Percentiles rank a stretch among this genome's conserved stretches.
Evolutionary conservation across 92 coral and sea anemone species (phyloP).

Genomic region (Actinernus sp.): DNA sequence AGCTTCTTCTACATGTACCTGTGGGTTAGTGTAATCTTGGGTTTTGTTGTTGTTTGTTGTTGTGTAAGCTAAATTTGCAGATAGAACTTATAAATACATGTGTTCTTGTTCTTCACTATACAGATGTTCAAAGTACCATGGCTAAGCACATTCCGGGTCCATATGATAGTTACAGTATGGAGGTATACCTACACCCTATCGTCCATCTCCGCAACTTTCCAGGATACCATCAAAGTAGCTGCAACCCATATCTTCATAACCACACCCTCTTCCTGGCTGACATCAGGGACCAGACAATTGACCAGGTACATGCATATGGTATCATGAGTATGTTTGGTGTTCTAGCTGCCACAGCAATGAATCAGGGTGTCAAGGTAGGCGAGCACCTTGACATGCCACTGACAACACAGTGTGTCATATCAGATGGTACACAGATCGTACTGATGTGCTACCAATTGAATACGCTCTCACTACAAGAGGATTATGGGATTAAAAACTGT

Average conservation of each 20-base stretch:
- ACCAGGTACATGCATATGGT: constrained; percentile 81
- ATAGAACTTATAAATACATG: not conserved
- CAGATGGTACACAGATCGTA: constrained; percentile 72
- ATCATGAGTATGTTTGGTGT: constrained; percentile 91
- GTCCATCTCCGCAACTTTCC: constrained; percentile 90
- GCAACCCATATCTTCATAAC: constrained; percentile 68
- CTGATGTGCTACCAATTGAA: constrained; percentile 94
- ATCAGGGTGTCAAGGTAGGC: constrained; percentile 71
- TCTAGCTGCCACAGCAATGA: constrained; percentile 81
- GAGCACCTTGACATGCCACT: constrained; percentile 80
- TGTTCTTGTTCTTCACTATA: not conserved
- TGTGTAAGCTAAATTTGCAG: no score
- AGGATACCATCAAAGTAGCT: constrained; percentile 73
- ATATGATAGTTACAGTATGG: constrained; percentile 76
- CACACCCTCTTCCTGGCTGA: constrained; percentile 84
- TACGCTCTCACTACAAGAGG: constrained; percentile 94
- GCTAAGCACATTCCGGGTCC: constrained; percentile 78
- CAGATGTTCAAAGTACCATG: constrained; percentile 71
- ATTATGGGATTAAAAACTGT: constrained; percentile 89
- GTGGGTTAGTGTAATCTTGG: no score
- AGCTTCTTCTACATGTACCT: no score
- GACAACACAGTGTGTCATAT: constrained; percentile 79
- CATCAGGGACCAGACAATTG: constrained; percentile 62
- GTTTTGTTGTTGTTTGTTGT: not conserved
- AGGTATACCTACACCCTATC: constrained; percentile 85